Evolutionary conservation across 2,888 invertebrate genomes (phyloP), one percentile per base, ranked within the genome.

Genomic region (Hyposoter didymator): DNA sequence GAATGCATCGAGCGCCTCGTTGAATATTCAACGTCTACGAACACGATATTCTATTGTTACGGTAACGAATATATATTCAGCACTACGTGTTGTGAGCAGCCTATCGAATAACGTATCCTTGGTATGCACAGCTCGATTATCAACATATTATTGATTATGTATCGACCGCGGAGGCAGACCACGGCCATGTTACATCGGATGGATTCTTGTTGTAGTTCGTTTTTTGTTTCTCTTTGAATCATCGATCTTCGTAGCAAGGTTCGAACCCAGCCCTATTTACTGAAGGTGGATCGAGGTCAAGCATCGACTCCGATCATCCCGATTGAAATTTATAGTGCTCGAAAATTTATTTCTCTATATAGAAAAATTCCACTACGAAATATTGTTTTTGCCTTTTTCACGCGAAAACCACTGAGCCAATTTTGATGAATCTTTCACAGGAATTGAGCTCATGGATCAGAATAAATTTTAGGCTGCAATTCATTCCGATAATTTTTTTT

Each of bases 1-100:
- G 70, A 47, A 39, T 35, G 70, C 43, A 79, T 35, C 43, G 47
- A 47, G 39, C 55, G 62, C 76, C 73, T 32, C 35, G 78, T 78
- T 78, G 76, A 82, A 82, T 82, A 82, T 82, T 82, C 82, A 82
- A 82, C 43, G 55, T 22, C 70, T 66, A 35, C 22, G 32, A 62
- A 72, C 55, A 70, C 70, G 62, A 82, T 79, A 78, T 82, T 75
- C 75, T 47, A 82, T 82, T 82, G 76, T 76, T 55, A 49, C 22
- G 35, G 28, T 39, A 52, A 47, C 12, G 35, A 32, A 28, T 22
- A 39, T 52, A 76, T 62, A 64, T 64, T 10, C 8, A 66, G 5
- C 32, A 66, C 4, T 47, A 19, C 35, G 52, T 19, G 43, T 28
- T 35, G 12, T 32, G 35, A 78, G 66, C 49, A 7, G 62, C 49